Conservation (phyloP, 2,113 vertebrate species). For the Thamnophis sirtalis region DNA sequence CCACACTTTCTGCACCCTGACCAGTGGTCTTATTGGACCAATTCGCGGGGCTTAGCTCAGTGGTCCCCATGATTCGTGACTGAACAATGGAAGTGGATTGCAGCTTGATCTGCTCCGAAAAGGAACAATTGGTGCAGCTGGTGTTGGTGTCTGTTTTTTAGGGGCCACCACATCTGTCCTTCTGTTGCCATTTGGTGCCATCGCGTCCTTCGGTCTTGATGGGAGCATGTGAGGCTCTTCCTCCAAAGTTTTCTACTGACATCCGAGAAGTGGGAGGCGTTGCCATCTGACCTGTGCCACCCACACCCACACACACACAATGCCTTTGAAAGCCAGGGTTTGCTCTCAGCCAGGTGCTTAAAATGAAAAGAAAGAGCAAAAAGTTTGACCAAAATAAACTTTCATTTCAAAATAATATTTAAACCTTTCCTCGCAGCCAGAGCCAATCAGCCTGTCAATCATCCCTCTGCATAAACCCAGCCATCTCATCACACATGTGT, state of each 20-base stretch:
- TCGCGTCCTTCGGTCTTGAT: background rate
- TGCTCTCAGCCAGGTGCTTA: background rate
- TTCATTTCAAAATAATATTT: background rate
- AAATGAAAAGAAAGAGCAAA: background rate
- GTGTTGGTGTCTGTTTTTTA: background rate
- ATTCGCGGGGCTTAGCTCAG: background rate
- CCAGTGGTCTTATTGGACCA: background rate
- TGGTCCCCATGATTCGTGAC: background rate
- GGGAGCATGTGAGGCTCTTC: background rate
- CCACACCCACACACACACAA: background rate
- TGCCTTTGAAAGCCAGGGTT: background rate
- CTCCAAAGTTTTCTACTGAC: background rate
- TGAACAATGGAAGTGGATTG: background rate
- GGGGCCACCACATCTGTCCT: background rate
- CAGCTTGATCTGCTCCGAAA: background rate
- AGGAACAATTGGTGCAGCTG: background rate
- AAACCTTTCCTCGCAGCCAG: background rate
- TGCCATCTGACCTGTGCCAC: background rate
- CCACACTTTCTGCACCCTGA: background rate
- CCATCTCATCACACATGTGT: background rate
- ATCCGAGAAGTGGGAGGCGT: background rate
- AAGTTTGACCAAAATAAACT: background rate
- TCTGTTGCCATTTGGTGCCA: background rate
- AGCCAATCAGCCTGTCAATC: background rate
- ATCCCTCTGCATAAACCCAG: slow-evolving; percentile 9